A percentile compares a stretch with the other conserved stretches of the same genome.
Evolutionary conservation across 2,888 invertebrate species (phyloP).

Genomic region (Pandemis heparana): DNA sequence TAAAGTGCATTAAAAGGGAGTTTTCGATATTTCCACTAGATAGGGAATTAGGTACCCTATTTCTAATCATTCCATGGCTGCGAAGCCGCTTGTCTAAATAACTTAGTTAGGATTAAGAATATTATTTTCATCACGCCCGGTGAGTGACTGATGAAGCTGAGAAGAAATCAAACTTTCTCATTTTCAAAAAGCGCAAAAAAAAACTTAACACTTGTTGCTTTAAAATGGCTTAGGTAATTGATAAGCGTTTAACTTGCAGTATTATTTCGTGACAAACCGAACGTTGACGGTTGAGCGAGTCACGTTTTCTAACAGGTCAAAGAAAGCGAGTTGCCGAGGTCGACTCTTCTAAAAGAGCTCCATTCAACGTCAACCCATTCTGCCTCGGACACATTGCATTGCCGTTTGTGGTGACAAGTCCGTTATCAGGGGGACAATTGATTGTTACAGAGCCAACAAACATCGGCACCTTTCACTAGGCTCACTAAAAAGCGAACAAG

Average conservation of each 20-base stretch:
- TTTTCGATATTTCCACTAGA: too few relatives aligned
- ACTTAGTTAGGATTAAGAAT: too few relatives aligned
- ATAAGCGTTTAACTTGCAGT: constrained; percentile 8
- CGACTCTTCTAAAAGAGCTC: constrained; percentile 57
- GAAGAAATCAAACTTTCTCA: too few relatives aligned
- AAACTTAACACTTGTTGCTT: background rate
- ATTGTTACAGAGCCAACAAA: constrained; percentile 51
- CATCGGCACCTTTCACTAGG: constrained; percentile 63
- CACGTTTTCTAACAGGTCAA: constrained; percentile 74
- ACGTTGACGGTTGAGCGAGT: constrained; percentile 58
- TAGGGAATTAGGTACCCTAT: too few relatives aligned
- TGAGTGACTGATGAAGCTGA: too few relatives aligned
- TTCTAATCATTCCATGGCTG: too few relatives aligned
- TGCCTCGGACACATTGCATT: constrained; percentile 47
- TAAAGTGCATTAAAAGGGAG: too few relatives aligned
- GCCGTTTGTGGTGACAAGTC: constrained; percentile 50
- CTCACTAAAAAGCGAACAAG: constrained; percentile 53
- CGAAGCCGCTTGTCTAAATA: too few relatives aligned
- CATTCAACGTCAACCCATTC: constrained; percentile 61
- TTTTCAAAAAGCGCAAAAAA: background rate
- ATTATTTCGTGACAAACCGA: constrained; percentile 55
- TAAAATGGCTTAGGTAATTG: background rate
- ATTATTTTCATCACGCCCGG: too few relatives aligned
- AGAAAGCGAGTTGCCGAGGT: constrained; percentile 69
- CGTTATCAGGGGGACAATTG: constrained; percentile 49